Conservation (phyloP, 2,888 invertebrate species). For the Biston stratarius region DNA sequence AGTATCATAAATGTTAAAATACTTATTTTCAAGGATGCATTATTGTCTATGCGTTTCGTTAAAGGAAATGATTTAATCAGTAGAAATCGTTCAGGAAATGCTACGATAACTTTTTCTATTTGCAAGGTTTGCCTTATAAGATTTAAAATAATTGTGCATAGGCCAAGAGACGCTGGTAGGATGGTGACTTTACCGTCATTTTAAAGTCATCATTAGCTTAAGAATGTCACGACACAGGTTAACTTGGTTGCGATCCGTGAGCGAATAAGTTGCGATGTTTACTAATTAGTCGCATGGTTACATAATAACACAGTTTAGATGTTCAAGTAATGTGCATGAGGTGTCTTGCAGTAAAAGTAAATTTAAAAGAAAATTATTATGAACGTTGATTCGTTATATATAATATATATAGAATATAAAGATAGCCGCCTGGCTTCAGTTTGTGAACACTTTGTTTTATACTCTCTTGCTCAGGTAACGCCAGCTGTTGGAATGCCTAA, state of each 20-base stretch:
- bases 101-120: conserved; percentile 4
- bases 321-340: background rate
- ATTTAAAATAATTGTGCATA: conserved; percentile 11
- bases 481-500: background rate
- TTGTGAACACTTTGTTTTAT: too few relatives aligned
- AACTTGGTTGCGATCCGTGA: background rate
- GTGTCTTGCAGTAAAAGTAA: background rate
- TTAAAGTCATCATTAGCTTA: conserved; percentile 22
- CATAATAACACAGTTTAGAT: background rate
- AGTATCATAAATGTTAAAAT: conserved; percentile 10
- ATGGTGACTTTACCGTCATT: conserved; percentile 5
- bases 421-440: too few relatives aligned
- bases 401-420: too few relatives aligned
- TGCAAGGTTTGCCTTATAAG: conserved; percentile 14
- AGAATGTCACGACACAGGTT: conserved; percentile 28
- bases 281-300: conserved; percentile 10
- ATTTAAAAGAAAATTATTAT: too few relatives aligned
- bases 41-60: background rate
- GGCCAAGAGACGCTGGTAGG: conserved; percentile 2
- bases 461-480: too few relatives aligned
- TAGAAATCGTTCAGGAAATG: conserved; percentile 13
- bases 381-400: too few relatives aligned
- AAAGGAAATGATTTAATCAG: conserved; percentile 9
- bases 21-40: background rate
- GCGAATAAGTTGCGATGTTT: background rate